Conservation (phyloP, 2,797 vertebrate species). For the Eidolon dupreanum region DNA sequence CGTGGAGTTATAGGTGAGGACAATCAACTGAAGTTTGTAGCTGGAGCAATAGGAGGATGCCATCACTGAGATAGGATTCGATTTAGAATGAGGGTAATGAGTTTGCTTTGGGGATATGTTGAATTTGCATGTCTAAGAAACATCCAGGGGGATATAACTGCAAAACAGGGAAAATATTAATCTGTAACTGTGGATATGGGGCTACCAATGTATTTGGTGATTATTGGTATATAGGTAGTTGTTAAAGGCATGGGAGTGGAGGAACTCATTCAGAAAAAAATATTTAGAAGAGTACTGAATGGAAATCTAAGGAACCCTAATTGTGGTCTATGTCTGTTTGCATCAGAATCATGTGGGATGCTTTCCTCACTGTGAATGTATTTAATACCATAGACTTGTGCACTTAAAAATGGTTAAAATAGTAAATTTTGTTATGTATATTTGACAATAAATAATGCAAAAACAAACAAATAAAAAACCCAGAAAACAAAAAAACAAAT, state of each 20-base stretch:
- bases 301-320: not conserved
- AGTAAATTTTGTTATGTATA: not conserved
- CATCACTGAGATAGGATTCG: not conserved
- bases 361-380: not conserved
- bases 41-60: not conserved
- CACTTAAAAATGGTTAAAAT: conserved; percentile 16
- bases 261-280: not conserved
- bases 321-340: not conserved
- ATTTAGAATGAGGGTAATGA: not conserved
- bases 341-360: not conserved
- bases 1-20: not conserved
- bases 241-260: not conserved
- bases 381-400: not conserved
- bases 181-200: not conserved
- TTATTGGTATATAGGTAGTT: not conserved
- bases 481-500: not conserved
- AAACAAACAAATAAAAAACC: not conserved
- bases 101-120: conserved; percentile 9
- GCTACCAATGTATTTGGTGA: not conserved
- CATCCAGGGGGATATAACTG: not conserved
- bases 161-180: conserved; percentile 29
- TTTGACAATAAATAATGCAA: not conserved
- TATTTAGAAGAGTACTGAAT: not conserved
- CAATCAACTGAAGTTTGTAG: not conserved
- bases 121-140: conserved; percentile 23